phyloP scores from a whole-genome alignment of 2,888 invertebrate species.

The Epinotia brunnichana region DNA sequence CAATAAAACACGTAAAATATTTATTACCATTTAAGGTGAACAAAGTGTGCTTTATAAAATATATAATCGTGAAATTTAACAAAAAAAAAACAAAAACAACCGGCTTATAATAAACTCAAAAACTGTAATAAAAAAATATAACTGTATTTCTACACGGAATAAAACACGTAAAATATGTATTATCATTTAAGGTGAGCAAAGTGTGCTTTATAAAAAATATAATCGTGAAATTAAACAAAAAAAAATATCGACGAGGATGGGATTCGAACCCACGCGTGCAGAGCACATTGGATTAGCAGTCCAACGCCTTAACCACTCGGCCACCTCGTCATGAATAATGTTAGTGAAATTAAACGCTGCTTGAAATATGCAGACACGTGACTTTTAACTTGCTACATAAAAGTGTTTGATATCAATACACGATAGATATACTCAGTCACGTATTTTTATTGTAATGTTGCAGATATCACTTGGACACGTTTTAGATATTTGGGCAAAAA shows the following conservation, averaged over 20 bases:
- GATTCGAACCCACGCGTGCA: constrained; percentile 93
- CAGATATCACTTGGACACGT: background rate
- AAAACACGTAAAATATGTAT: background rate
- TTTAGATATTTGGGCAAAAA: background rate
- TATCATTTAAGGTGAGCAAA: too few relatives aligned
- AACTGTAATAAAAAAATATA: too few relatives aligned
- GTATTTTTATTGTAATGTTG: background rate
- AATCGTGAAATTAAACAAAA: constrained; percentile 37
- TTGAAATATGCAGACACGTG: constrained; percentile 1
- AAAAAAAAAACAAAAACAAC: too few relatives aligned
- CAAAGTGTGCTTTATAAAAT: too few relatives aligned
- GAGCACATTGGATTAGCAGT: constrained; percentile 94
- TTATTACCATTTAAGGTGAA: too few relatives aligned
- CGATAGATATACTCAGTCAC: constrained; percentile 10
- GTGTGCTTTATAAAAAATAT: background rate
- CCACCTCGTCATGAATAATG: constrained; percentile 86
- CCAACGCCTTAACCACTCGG: constrained; percentile 94
- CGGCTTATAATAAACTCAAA: too few relatives aligned
- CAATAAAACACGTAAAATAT: too few relatives aligned
- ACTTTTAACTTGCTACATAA: background rate
- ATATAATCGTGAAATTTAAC: too few relatives aligned
- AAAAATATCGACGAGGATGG: constrained; percentile 87
- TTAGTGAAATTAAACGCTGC: constrained; percentile 20
- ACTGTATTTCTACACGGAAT: background rate
- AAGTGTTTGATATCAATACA: background rate